Evolutionary conservation across 2,113 vertebrate species (phyloP).

Genomic region (Apteryx owenii): DNA sequence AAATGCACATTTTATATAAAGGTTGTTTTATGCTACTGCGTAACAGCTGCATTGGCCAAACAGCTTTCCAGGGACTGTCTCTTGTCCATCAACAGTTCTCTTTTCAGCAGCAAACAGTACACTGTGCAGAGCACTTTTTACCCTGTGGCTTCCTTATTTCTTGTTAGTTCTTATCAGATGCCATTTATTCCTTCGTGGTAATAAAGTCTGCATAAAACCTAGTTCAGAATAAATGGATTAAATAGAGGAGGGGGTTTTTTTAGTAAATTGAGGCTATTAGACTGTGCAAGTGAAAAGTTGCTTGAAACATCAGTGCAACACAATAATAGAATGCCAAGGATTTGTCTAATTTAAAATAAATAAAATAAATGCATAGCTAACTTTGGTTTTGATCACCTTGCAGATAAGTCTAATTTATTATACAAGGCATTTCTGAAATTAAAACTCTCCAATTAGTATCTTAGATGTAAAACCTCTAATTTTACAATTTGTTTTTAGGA

Average conservation of each 20-base stretch:
- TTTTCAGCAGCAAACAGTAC: slow-evolving; percentile 56
- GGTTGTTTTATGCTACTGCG: slow-evolving; percentile 66
- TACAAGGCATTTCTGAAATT: slow-evolving; percentile 13
- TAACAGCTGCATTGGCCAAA: slow-evolving; percentile 71
- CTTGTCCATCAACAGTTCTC: slow-evolving; percentile 76
- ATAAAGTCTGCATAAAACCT: neutral
- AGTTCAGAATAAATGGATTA: neutral
- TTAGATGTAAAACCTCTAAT: neutral
- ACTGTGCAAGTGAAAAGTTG: slow-evolving; percentile 26
- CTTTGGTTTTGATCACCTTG: slow-evolving; percentile 54
- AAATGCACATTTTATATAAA: slow-evolving; percentile 68
- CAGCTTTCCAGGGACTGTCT: slow-evolving; percentile 70
- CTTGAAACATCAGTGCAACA: slow-evolving; percentile 44
- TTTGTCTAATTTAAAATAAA: slow-evolving; percentile 56
- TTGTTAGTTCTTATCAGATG: slow-evolving; percentile 35
- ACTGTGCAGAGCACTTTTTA: slow-evolving; percentile 53
- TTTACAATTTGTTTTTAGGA: slow-evolving; percentile 13
- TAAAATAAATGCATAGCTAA: slow-evolving; percentile 5
- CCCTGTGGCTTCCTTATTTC: slow-evolving; percentile 38
- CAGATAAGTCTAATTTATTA: slow-evolving; percentile 44
- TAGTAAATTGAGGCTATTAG: slow-evolving; percentile 1
- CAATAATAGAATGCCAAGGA: slow-evolving; percentile 40
- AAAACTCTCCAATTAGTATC: neutral
- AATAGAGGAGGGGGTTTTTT: neutral
- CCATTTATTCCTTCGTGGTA: slow-evolving; percentile 20